Evolutionary conservation across 2,888 invertebrate species (phyloP).

Genomic region (Acrobasis repandana): DNA sequence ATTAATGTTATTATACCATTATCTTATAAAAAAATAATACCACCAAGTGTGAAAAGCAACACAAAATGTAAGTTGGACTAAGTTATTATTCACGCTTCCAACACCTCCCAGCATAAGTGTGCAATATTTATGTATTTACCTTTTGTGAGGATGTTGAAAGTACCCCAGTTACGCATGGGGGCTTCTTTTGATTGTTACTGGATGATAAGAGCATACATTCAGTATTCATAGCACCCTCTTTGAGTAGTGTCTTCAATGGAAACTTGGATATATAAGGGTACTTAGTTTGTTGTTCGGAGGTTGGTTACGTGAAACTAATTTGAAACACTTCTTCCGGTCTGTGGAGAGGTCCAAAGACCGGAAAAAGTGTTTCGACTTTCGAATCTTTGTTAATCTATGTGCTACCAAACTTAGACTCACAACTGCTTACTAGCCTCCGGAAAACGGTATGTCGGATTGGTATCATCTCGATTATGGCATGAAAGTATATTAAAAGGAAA

Average conservation of each 20-base stretch:
- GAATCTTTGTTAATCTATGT: too few species aligned
- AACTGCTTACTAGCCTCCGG: too few species aligned
- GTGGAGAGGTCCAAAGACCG: too few species aligned
- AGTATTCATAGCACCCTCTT: neutral
- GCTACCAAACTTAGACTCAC: too few species aligned
- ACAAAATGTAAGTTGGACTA: neutral
- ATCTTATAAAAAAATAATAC: too few species aligned
- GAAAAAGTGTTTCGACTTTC: too few species aligned
- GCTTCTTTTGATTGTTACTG: neutral
- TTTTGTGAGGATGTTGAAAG: neutral
- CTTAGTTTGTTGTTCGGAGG: neutral
- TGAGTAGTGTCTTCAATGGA: neutral
- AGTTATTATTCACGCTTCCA: neutral
- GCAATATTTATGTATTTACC: neutral
- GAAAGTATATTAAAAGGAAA: too few species aligned
- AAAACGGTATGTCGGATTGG: too few species aligned
- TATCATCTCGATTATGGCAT: too few species aligned
- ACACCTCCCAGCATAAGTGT: conserved; percentile 1
- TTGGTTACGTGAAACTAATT: too few species aligned
- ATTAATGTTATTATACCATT: too few species aligned
- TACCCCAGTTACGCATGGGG: neutral
- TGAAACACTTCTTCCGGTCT: too few species aligned
- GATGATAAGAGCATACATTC: neutral
- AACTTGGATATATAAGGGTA: neutral
- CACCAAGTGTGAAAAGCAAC: neutral